These are phyloP conservation scores for Pseudomyrmex pallidus DNA, from an alignment of 1,140 invertebrate genomes.

Conservation along the genomic window DNA sequence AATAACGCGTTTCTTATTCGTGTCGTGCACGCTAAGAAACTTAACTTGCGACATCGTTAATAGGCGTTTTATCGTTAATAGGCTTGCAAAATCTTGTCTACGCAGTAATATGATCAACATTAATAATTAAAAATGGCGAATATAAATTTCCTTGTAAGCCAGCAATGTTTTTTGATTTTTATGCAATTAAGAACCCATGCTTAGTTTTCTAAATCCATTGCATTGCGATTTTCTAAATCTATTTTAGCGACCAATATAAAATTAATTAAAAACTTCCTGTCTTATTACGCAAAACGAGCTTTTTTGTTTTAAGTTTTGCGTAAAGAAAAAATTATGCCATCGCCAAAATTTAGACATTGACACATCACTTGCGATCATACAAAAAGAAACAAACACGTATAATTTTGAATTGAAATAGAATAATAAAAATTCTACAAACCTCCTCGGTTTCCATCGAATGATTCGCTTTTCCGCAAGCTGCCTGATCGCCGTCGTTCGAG, in stretches of 20 bases:
- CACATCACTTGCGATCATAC: no score
- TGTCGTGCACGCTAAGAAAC: conserved; percentile 26
- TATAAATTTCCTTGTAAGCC: no score
- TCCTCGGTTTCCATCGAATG: conserved; percentile 79
- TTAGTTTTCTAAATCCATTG: no score
- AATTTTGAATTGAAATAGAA: not conserved
- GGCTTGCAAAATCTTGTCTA: conserved; percentile 50
- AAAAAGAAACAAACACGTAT: not conserved
- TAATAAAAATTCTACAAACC: conserved; percentile 75
- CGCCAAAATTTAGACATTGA: no score
- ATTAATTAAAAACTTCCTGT: no score
- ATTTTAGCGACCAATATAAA: no score
- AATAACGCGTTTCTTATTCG: conserved; percentile 54
- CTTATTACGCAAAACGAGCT: no score
- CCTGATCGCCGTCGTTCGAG: conserved; percentile 80
- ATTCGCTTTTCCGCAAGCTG: conserved; percentile 72
- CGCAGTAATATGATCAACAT: not conserved
- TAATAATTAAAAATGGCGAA: not conserved
- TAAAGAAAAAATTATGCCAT: no score
- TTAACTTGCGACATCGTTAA: conserved; percentile 35
- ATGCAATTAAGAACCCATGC: no score
- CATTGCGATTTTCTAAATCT: no score
- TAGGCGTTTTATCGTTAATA: conserved; percentile 39
- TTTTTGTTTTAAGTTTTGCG: no score
- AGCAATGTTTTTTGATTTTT: no score